A percentile compares a stretch with the other conserved stretches of the same genome.
Evolutionary conservation across 1,140 invertebrate species (phyloP).

Genomic region (Neodiprion pinetum): DNA sequence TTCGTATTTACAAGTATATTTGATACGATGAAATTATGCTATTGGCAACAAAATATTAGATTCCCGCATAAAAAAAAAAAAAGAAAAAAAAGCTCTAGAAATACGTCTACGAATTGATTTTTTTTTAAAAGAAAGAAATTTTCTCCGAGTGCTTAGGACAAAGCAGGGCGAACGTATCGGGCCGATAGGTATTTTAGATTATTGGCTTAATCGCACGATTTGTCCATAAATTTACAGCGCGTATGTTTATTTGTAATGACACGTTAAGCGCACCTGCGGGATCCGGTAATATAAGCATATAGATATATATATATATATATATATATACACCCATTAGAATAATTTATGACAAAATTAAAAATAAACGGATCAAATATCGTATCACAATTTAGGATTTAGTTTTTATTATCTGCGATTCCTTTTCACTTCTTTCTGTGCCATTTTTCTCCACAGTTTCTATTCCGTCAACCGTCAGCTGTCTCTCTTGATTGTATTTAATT

Average conservation of each 20-base stretch:
- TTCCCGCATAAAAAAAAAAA: too few species aligned
- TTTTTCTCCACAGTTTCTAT: not conserved
- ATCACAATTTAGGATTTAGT: not conserved
- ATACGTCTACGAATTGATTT: too few species aligned
- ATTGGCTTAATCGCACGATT: conserved; percentile 16
- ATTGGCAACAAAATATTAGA: too few species aligned
- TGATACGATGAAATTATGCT: too few species aligned
- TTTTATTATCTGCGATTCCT: not conserved
- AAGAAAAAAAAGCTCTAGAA: too few species aligned
- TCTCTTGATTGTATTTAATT: too few species aligned
- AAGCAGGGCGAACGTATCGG: not conserved
- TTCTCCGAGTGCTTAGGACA: too few species aligned
- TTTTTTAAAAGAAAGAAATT: too few species aligned
- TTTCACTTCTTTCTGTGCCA: not conserved
- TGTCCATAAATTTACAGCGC: conserved; percentile 34
- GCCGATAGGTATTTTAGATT: conserved; percentile 16
- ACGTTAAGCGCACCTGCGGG: conserved; percentile 43
- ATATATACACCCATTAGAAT: conserved; percentile 29
- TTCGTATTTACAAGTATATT: too few species aligned
- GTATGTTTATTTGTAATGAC: conserved; percentile 46
- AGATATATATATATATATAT: too few species aligned
- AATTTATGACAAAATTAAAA: conserved; percentile 47
- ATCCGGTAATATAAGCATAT: not conserved
- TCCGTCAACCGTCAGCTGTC: not conserved
- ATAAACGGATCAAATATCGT: conserved; percentile 32